Percentiles rank a stretch among this genome's conserved stretches.
Evolutionary conservation across 2,888 invertebrate genomes (phyloP).

Genomic region (Pachliopta kotzebuea): DNA sequence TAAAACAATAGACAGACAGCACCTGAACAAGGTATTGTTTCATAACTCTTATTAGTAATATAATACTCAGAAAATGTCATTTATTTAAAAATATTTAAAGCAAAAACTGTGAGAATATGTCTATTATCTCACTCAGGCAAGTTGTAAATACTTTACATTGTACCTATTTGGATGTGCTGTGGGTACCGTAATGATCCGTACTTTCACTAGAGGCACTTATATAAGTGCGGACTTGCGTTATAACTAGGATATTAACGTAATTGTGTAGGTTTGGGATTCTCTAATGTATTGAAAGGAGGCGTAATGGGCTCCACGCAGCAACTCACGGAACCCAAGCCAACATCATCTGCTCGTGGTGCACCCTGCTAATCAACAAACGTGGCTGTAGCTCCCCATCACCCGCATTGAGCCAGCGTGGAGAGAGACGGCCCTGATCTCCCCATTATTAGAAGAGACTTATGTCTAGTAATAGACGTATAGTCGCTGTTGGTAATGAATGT

Average conservation of each 20-base stretch:
- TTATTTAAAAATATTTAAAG: neutral
- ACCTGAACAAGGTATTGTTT: neutral
- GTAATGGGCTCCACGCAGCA: too few species aligned
- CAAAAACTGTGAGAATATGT: neutral
- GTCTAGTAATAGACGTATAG: too few species aligned
- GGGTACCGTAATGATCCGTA: slow-evolving; percentile 9
- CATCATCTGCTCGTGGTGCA: too few species aligned
- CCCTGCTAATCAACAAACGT: too few species aligned
- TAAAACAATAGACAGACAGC: neutral
- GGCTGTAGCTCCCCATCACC: too few species aligned
- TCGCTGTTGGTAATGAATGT: too few species aligned
- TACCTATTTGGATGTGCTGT: neutral
- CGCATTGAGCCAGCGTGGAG: too few species aligned
- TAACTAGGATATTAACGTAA: slow-evolving; percentile 9
- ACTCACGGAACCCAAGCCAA: too few species aligned
- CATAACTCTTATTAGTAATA: too few species aligned
- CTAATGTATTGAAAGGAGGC: neutral
- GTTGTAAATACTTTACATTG: slow-evolving; percentile 9
- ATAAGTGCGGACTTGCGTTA: slow-evolving; percentile 4
- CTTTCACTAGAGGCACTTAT: slow-evolving; percentile 11
- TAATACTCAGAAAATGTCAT: neutral
- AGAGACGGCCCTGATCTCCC: too few species aligned
- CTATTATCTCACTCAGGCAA: slow-evolving; percentile 14
- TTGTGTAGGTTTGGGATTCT: slow-evolving; percentile 1
- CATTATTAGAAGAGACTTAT: too few species aligned